These are phyloP conservation scores for Lepilemur septentrionalis DNA, from an alignment of 2,797 vertebrate genomes.

Conservation along the genomic window DNA sequence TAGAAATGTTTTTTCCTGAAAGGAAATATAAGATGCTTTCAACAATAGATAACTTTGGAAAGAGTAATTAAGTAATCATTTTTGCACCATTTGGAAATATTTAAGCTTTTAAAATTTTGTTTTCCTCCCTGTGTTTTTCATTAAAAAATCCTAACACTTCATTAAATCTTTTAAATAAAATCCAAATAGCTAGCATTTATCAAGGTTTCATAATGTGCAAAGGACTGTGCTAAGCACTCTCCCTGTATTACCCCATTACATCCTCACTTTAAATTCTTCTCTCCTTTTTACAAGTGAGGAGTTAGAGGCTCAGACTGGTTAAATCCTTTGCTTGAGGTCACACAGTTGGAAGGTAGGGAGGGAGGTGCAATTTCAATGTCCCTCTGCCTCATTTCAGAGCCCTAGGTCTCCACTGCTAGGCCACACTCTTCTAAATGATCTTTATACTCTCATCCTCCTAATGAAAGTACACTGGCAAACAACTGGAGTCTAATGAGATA, in stretches of 20 bases:
- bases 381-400: not conserved
- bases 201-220: not conserved
- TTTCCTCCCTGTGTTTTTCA: not conserved
- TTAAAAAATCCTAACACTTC: not conserved
- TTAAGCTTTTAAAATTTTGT: slow-evolving; percentile 25
- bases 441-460: not conserved
- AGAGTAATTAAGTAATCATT: not conserved
- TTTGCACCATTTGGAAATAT: slow-evolving; percentile 16
- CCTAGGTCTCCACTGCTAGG: not conserved
- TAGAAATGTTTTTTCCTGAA: not conserved
- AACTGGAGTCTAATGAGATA: slow-evolving; percentile 53
- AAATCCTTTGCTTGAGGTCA: slow-evolving; percentile 2
- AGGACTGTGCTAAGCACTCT: not conserved
- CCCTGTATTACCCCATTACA: not conserved
- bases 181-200: not conserved
- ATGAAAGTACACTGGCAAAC: slow-evolving; percentile 26
- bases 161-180: slow-evolving; percentile 24
- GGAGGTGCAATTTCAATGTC: not conserved
- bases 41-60: not conserved
- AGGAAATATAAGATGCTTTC: not conserved
- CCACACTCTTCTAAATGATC: not conserved
- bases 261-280: slow-evolving; percentile 19
- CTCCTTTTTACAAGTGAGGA: slow-evolving; percentile 15
- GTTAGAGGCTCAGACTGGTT: not conserved
- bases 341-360: not conserved